Conservation (phyloP, 2,113 vertebrate species). For the Cynoglossus semilaevis region DNA sequence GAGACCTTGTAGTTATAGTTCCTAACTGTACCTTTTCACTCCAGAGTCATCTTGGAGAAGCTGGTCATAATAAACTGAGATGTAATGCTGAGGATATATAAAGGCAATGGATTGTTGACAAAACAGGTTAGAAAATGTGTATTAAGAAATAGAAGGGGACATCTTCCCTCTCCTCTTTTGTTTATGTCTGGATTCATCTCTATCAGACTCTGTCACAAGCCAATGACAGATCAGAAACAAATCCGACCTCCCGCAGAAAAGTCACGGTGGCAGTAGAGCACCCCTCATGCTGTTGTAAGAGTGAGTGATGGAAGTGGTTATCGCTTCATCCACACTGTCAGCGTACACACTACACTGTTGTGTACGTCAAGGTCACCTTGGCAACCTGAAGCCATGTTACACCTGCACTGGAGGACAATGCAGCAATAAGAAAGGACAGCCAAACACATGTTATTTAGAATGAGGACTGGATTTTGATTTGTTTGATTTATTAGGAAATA, state of each 20-base stretch:
- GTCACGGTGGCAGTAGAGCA: constrained; percentile 29
- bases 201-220: too few relatives aligned
- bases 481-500: too few relatives aligned
- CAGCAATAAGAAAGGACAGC: neutral
- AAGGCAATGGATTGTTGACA: too few relatives aligned
- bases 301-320: constrained; percentile 9
- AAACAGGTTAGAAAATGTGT: too few relatives aligned
- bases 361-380: constrained; percentile 45
- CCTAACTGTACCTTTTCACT: too few relatives aligned
- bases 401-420: neutral
- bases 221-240: constrained; percentile 5
- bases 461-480: neutral
- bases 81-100: too few relatives aligned
- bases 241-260: constrained; percentile 20
- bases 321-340: constrained; percentile 1
- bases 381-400: neutral
- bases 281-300: neutral
- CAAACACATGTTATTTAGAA: too few relatives aligned
- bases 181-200: neutral
- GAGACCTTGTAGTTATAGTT: constrained; percentile 76
- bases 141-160: too few relatives aligned
- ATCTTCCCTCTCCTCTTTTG: constrained; percentile 5
- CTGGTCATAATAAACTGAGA: too few relatives aligned
- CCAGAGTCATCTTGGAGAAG: too few relatives aligned
- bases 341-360: constrained; percentile 3